Evolutionary conservation across 2,113 vertebrate genomes (phyloP).

Genomic region (Rhinolophus ferrumequinum): DNA sequence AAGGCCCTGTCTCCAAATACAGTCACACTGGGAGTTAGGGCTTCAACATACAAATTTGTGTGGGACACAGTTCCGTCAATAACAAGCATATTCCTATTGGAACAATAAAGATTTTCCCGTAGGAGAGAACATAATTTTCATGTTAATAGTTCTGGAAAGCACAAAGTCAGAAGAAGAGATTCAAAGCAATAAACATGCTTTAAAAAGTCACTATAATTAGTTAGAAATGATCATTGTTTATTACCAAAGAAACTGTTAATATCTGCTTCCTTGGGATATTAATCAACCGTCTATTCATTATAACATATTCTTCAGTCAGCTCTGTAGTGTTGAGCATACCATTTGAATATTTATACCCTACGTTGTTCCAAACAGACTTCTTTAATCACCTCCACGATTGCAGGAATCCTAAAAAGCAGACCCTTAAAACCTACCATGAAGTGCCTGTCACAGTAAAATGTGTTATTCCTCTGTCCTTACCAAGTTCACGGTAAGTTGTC

Average conservation of each 20-base stretch:
- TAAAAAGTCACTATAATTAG: not conserved
- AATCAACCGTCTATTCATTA: not conserved
- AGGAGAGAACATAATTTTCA: not conserved
- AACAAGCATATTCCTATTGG: not conserved
- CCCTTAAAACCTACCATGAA: not conserved
- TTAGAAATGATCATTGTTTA: not conserved
- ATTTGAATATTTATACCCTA: not conserved
- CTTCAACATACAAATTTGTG: not conserved
- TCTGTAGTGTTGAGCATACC: not conserved
- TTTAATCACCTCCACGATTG: not conserved
- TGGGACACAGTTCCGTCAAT: not conserved
- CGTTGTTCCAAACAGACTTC: not conserved
- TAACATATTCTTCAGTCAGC: not conserved
- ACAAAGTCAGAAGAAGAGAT: conserved; percentile 16
- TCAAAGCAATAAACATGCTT: not conserved
- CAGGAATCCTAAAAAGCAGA: not conserved
- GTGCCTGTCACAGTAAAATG: not conserved
- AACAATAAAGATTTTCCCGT: not conserved
- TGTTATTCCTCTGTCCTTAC: not conserved
- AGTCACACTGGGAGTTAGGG: not conserved
- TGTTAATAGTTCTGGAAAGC: not conserved
- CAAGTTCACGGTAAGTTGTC: not conserved
- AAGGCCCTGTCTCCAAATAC: not conserved
- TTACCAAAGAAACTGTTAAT: not conserved
- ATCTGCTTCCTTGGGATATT: not conserved